A percentile compares a stretch with the other conserved stretches of the same genome.
These are phyloP conservation scores for Poecilia picta DNA, from an alignment of 2,797 vertebrate species.

Conservation along the genomic window DNA sequence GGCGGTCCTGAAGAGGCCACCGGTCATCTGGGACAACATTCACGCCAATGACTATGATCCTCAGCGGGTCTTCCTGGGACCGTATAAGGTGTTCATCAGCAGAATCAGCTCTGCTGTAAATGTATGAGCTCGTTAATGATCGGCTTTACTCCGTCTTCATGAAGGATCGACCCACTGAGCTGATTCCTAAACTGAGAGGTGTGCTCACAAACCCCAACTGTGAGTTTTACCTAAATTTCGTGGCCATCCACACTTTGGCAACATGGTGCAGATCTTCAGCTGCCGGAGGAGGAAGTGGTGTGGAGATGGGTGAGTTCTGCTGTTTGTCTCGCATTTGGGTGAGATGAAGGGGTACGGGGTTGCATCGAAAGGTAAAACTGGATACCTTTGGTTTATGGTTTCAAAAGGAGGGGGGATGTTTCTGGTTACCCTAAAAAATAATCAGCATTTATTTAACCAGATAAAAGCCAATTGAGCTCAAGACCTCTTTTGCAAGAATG, in stretches of 20 bases:
- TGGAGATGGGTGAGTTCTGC: conserved; percentile 89
- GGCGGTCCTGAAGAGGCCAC: conserved; percentile 90
- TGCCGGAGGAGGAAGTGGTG: conserved; percentile 87
- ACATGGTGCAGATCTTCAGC: conserved; percentile 93
- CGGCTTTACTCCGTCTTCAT: not conserved
- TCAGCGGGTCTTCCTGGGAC: conserved; percentile 94
- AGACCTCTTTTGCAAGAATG: no score
- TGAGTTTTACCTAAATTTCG: conserved; percentile 97
- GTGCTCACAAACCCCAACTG: conserved; percentile 98
- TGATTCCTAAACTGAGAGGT: conserved; percentile 92
- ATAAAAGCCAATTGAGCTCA: no score
- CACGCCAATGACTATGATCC: conserved; percentile 99
- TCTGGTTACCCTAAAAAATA: not conserved
- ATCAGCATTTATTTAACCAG: not conserved
- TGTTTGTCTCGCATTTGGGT: not conserved
- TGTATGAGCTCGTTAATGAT: not conserved
- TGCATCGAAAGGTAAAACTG: not conserved
- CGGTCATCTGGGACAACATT: conserved; percentile 99
- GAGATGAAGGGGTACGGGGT: not conserved
- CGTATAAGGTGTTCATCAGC: conserved; percentile 83
- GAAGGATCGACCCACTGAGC: conserved; percentile 90
- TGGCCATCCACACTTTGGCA: conserved; percentile 95
- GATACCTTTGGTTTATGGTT: not conserved
- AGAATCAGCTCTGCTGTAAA: not conserved
- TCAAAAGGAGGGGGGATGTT: not conserved